Evolutionary conservation across 2,888 invertebrate species (phyloP).

Genomic region (Polietes domitor): DNA sequence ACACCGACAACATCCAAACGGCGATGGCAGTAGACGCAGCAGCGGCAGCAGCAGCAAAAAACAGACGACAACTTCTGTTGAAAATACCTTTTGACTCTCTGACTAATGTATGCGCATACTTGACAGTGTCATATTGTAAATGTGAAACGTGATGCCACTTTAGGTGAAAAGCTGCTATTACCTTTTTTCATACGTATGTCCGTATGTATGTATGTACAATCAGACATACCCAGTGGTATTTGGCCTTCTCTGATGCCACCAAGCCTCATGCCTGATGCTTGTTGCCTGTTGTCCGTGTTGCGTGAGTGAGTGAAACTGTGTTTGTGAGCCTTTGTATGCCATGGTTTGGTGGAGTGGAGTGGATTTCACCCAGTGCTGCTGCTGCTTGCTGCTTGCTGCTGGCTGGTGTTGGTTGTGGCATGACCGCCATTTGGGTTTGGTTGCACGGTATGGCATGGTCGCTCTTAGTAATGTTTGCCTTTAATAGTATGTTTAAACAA

Average conservation of each 20-base stretch:
- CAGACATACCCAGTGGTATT: not conserved
- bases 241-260: not conserved
- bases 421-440: slow-evolving; percentile 1
- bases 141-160: slow-evolving; percentile 70
- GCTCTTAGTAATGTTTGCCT: slow-evolving; percentile 52
- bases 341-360: slow-evolving; percentile 11
- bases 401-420: not conserved
- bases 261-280: not conserved
- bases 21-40: not conserved
- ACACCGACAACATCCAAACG: slow-evolving; percentile 11
- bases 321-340: too few relatives aligned
- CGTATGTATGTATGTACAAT: not conserved
- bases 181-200: slow-evolving; percentile 41
- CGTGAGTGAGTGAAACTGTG: slow-evolving; percentile 27
- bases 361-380: slow-evolving; percentile 8
- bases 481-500: slow-evolving; percentile 63
- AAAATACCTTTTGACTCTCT: slow-evolving; percentile 57
- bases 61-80: slow-evolving; percentile 57
- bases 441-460: slow-evolving; percentile 41
- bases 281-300: slow-evolving; percentile 5
- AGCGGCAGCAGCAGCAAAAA: not conserved
- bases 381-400: not conserved
- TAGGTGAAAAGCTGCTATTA: slow-evolving; percentile 67
- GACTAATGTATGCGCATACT: slow-evolving; percentile 67
- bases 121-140: slow-evolving; percentile 67